phyloP scores from a whole-genome alignment of 1,140 invertebrate species.

The Delia radicum region DNA sequence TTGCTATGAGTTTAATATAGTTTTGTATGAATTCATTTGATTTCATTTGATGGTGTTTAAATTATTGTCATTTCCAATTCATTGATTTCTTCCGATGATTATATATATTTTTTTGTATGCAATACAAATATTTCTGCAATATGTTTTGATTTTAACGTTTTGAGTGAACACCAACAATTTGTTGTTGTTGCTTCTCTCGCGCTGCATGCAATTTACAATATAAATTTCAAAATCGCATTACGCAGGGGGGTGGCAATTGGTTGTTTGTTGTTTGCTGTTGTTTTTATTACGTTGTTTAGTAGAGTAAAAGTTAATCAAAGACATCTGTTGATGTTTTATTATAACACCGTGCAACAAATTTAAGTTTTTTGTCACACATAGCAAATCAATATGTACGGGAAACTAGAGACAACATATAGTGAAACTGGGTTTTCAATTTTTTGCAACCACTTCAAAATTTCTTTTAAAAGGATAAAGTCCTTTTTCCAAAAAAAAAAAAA shows the following conservation, averaged over 20 bases:
- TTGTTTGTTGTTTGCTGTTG: neutral
- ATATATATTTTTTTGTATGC: neutral
- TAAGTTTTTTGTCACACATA: too few relatives aligned
- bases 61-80: constrained; percentile 14
- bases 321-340: constrained; percentile 17
- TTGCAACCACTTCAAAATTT: too few relatives aligned
- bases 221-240: neutral
- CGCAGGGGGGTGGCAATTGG: neutral
- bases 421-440: too few relatives aligned
- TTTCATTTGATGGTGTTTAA: neutral
- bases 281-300: constrained; percentile 6
- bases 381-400: too few relatives aligned
- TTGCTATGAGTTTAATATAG: neutral
- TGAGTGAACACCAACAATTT: too few relatives aligned
- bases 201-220: neutral
- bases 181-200: neutral
- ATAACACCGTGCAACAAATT: neutral
- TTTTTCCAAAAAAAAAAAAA: too few relatives aligned
- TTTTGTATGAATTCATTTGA: neutral
- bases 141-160: neutral
- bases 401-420: too few relatives aligned
- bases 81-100: constrained; percentile 9
- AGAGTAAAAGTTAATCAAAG: constrained; percentile 21
- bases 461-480: too few relatives aligned
- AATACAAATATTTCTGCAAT: neutral